phyloP scores from a whole-genome alignment of 2,888 invertebrate species.

The Apotomis capreana region DNA sequence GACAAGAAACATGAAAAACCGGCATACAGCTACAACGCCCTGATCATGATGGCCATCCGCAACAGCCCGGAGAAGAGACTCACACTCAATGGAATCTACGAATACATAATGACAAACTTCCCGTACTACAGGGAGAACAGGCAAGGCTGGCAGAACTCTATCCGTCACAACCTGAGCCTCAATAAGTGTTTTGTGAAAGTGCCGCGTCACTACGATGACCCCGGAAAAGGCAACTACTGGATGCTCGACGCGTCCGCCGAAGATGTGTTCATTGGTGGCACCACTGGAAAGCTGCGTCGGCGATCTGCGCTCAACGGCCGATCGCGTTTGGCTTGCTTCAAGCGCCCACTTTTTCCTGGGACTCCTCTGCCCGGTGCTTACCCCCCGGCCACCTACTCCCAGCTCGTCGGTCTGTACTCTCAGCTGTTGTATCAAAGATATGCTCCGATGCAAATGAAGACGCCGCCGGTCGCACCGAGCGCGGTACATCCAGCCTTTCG shows the following conservation, averaged over 20 bases:
- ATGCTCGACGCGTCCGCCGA: slow-evolving; percentile 99
- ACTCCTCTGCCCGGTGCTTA: slow-evolving; percentile 84
- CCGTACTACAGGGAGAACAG: slow-evolving; percentile 99
- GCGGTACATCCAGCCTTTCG: slow-evolving; percentile 82
- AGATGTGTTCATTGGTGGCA: slow-evolving; percentile 99
- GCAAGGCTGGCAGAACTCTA: slow-evolving; percentile 99
- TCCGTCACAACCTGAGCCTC: slow-evolving; percentile 97
- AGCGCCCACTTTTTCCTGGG: slow-evolving; percentile 87
- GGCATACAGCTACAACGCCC: slow-evolving; percentile 98
- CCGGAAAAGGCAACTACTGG: slow-evolving; percentile 99
- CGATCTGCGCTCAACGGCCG: slow-evolving; percentile 95
- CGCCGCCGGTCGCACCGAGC: slow-evolving; percentile 77
- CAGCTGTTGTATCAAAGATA: slow-evolving; percentile 87
- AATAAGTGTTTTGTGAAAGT: slow-evolving; percentile 99
- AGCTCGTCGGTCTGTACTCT: slow-evolving; percentile 83
- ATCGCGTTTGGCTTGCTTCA: slow-evolving; percentile 94
- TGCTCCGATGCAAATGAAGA: slow-evolving; percentile 83
- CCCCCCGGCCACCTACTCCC: slow-evolving; percentile 83
- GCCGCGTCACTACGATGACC: slow-evolving; percentile 98
- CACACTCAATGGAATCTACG: slow-evolving; percentile 98
- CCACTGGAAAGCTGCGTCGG: slow-evolving; percentile 97
- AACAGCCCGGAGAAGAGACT: slow-evolving; percentile 96
- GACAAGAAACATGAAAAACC: slow-evolving; percentile 94
- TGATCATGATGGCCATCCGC: slow-evolving; percentile 99
- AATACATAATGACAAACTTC: slow-evolving; percentile 99